Percentiles rank a stretch among this genome's conserved stretches.
These are phyloP conservation scores for Megalops cyprinoides DNA, from an alignment of 2,797 vertebrate species.

Conservation along the genomic window DNA sequence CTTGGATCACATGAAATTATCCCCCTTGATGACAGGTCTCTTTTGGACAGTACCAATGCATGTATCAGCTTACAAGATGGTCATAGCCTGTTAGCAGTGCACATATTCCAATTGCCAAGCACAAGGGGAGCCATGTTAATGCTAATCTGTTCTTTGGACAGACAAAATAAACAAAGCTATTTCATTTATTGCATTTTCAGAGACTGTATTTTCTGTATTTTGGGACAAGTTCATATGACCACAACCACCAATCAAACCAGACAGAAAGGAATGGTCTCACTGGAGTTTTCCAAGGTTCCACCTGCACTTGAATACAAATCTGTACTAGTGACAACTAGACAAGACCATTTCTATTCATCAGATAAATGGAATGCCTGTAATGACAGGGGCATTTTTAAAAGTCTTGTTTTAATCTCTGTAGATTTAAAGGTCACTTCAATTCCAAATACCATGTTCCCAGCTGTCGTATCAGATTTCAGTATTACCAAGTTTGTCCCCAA, in stretches of 20 bases:
- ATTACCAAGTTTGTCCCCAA: slow-evolving; percentile 22
- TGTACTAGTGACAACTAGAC: neutral
- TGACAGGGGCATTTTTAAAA: slow-evolving; percentile 33
- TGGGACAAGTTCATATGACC: slow-evolving; percentile 22
- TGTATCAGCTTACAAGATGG: slow-evolving; percentile 1
- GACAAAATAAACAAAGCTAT: neutral
- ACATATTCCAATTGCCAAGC: neutral
- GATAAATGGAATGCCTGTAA: slow-evolving; percentile 31
- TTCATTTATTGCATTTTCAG: too few relatives aligned
- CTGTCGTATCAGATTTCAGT: slow-evolving; percentile 50
- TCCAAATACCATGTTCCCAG: slow-evolving; percentile 45
- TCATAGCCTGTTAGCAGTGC: slow-evolving; percentile 2
- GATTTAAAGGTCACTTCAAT: slow-evolving; percentile 57
- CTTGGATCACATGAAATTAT: slow-evolving; percentile 21
- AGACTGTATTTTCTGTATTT: slow-evolving; percentile 69
- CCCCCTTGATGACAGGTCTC: slow-evolving; percentile 4
- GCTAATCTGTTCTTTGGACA: neutral
- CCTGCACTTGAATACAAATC: slow-evolving; percentile 53
- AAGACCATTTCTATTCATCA: slow-evolving; percentile 34
- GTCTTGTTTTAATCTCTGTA: slow-evolving; percentile 48
- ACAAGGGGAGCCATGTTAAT: neutral
- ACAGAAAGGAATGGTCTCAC: slow-evolving; percentile 29
- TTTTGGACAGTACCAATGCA: slow-evolving; percentile 3
- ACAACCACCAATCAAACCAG: neutral
- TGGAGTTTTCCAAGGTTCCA: slow-evolving; percentile 50